Conservation (phyloP, 2,797 vertebrate genomes). For the Calcarius lapponicus region DNA sequence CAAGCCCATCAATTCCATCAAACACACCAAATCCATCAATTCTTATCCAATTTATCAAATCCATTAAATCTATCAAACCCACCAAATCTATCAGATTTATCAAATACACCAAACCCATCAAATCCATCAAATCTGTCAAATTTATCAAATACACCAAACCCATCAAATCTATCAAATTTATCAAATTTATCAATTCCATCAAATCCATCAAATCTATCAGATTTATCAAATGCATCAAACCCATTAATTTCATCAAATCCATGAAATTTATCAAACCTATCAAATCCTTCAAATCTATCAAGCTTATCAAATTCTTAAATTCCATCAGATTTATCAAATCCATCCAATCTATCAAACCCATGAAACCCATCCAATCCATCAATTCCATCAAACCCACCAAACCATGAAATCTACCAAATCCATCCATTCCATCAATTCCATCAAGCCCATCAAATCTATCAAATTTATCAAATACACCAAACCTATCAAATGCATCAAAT, state of each 20-base stretch:
- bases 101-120: not conserved
- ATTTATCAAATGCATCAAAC: not conserved
- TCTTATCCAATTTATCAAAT: too few species aligned
- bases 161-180: not conserved
- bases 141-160: not conserved
- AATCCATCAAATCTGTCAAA: not conserved
- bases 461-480: not conserved
- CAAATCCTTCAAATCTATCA: not conserved
- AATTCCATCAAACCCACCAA: not conserved
- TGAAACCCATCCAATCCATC: not conserved
- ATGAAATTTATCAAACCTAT: not conserved
- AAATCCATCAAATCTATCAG: not conserved
- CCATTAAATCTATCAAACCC: too few species aligned
- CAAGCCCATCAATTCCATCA: not conserved
- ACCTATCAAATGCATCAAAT: accelerated
- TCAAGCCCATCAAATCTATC: not conserved
- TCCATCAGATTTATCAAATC: accelerated
- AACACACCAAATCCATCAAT: not conserved
- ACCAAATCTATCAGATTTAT: too few species aligned
- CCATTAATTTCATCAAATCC: not conserved
- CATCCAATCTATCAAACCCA: not conserved
- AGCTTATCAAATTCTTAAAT: not conserved
- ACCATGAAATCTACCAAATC: accelerated
- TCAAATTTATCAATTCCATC: not conserved
- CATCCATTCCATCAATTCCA: not conserved